A percentile compares a stretch with the other conserved stretches of the same genome.
phyloP scores from a whole-genome alignment of 2,888 invertebrate species.

The Alloplasta piceator region DNA sequence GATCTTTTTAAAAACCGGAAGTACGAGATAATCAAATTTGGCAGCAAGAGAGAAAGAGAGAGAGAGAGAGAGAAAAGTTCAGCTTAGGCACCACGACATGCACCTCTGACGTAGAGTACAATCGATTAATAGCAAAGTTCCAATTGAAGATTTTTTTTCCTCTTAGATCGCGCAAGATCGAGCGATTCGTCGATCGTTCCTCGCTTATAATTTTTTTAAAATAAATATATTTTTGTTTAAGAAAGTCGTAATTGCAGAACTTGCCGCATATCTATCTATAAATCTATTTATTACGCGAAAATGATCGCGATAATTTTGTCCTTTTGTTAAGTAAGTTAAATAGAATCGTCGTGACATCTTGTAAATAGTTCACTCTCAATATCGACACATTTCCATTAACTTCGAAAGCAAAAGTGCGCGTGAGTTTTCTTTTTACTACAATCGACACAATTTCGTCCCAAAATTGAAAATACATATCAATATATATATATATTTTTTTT shows the following conservation, averaged over 20 bases:
- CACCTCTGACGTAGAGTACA: slow-evolving; percentile 81
- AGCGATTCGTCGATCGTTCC: not conserved
- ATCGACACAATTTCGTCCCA: not conserved
- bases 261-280: slow-evolving; percentile 56
- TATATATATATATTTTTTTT: slow-evolving; percentile 6
- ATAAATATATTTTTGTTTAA: not conserved
- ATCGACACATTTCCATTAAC: not conserved
- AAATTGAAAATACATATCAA: slow-evolving; percentile 33
- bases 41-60: slow-evolving; percentile 19
- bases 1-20: slow-evolving; percentile 4
- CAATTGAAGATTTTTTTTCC: slow-evolving; percentile 72
- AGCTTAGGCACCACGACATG: slow-evolving; percentile 70
- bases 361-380: slow-evolving; percentile 26
- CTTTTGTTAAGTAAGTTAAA: slow-evolving; percentile 10
- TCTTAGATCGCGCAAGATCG: not conserved
- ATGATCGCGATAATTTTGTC: slow-evolving; percentile 4
- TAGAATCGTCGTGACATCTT: slow-evolving; percentile 21
- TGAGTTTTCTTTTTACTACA: not conserved
- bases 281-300: too few relatives aligned
- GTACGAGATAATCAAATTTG: slow-evolving; percentile 59
- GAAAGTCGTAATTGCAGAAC: slow-evolving; percentile 11
- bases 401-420: not conserved
- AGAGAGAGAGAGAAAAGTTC: slow-evolving; percentile 37
- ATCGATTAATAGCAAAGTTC: slow-evolving; percentile 79
- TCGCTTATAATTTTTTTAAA: not conserved